Percentiles rank a stretch among this genome's conserved stretches.
Conservation (phyloP, 2,888 invertebrate species). For the Exocentrus adspersus region DNA sequence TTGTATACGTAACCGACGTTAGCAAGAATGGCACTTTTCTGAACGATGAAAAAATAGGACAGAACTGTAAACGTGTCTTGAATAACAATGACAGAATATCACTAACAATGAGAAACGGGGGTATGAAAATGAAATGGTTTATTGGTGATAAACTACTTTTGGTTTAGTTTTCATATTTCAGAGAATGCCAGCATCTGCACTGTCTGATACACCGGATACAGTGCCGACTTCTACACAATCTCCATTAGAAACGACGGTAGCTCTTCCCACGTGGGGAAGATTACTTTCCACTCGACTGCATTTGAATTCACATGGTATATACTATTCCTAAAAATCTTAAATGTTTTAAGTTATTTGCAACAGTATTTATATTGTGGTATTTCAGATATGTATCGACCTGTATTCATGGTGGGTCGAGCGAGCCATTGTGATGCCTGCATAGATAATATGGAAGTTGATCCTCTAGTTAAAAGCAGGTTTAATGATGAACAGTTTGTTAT, state of each 20-base stretch:
- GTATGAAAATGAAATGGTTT: not conserved
- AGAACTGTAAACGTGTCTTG: conserved; percentile 65
- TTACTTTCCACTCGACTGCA: conserved; percentile 32
- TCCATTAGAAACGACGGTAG: conserved; percentile 1
- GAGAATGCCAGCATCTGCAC: conserved; percentile 16
- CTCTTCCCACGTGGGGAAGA: conserved; percentile 36
- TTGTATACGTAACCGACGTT: conserved; percentile 69
- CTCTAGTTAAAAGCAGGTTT: conserved; percentile 31
- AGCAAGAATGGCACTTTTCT: conserved; percentile 90
- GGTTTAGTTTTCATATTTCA: conserved; percentile 33
- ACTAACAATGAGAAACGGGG: conserved; percentile 29
- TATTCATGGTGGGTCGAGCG: conserved; percentile 37
- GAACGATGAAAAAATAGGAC: conserved; percentile 78
- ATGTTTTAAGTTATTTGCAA: too few species aligned
- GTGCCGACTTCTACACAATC: conserved; percentile 11
- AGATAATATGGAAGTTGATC: conserved; percentile 13
- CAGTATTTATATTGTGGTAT: too few species aligned
- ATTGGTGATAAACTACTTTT: not conserved
- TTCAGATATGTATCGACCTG: conserved; percentile 33
- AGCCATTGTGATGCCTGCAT: conserved; percentile 30
- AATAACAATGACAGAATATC: conserved; percentile 32
- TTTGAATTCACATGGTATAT: conserved; percentile 37
- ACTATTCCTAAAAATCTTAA: too few species aligned
- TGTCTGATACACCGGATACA: conserved; percentile 37
- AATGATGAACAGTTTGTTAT: conserved; percentile 39